Base-by-base conservation (phyloP, 1,140 invertebrate species). In the Leptopilina clavipes region DNA sequence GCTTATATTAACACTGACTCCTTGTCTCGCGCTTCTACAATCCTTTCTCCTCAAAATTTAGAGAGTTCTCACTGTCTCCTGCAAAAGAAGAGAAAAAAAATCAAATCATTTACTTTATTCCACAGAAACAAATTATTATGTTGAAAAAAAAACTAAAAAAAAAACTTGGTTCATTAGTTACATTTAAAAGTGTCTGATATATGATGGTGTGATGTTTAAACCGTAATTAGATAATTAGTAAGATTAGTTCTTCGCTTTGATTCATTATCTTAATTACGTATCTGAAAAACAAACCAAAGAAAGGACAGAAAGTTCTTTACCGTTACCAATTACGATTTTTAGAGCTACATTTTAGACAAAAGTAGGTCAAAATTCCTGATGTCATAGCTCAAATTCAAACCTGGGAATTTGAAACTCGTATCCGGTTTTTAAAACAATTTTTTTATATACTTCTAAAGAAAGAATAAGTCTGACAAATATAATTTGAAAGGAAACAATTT, bases 1-100 rank as follows among this genome's bases (percentile, higher is more conserved):
- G 59, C 59, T 65, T 65, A 65, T 5, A 31, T 65, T 65, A 65
- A 31, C 59, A 65, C 59, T 65, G 59, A 37, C 59, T 65, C 59
- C 59, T 65, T 31, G 59, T 65, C 59, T 65, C 25, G 22, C 22
- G 22, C 59, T 65, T 65, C 12, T 31, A 65, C 56, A 12, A 22
- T 65, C 59, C 59, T 65, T 65, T 65, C 59, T 65, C 59, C 19
- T 31, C 19, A 14, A 31, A n/a, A 65, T 65, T 12, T n/a, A 19
- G 19, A 19, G 56, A 25, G 22, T 11, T 6, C 25, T 65, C 14
- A 17, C n/a, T 17, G 12, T 14, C 25, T 65, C 12, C 59, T 65
- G 25, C 0, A 65, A 65, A 65, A 65, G 56, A 65, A 65, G 22
- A 14, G 25, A 31, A 14, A 31, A 37, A 1, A 37, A 14, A 31